Evolutionary conservation across 1,140 invertebrate species (phyloP).

Genomic region (Nymphalis io): DNA sequence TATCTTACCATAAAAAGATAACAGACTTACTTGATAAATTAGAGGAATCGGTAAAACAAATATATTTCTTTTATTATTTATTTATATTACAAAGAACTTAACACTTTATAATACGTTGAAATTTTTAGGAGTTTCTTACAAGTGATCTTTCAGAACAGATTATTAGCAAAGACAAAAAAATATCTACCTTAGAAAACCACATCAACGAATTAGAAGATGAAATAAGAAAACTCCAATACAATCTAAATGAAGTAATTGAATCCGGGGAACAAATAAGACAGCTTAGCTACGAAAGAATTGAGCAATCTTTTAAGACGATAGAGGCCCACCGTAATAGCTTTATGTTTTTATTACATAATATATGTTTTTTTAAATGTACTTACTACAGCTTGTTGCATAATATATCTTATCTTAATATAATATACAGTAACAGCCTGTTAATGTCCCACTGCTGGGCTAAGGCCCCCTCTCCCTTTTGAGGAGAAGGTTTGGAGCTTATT

Average conservation of each 20-base stretch:
- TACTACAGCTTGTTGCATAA: too few species aligned
- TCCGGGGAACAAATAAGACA: conserved; percentile 59
- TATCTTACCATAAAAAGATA: conserved; percentile 49
- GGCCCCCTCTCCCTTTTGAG: too few species aligned
- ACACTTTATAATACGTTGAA: conserved; percentile 2
- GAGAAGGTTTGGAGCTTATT: too few species aligned
- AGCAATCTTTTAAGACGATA: conserved; percentile 56
- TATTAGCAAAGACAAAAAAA: conserved; percentile 56
- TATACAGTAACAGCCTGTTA: too few species aligned
- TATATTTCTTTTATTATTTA: neutral
- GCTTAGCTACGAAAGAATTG: conserved; percentile 55
- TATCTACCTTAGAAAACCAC: conserved; percentile 66
- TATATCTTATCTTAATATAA: too few species aligned
- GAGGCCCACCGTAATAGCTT: conserved; percentile 63
- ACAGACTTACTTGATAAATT: conserved; percentile 57
- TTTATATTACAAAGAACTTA: neutral
- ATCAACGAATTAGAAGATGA: conserved; percentile 68
- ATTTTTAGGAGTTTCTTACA: conserved; percentile 60
- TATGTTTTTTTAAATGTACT: too few species aligned
- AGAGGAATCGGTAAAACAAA: conserved; percentile 55
- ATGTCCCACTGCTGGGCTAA: too few species aligned
- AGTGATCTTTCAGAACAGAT: conserved; percentile 55
- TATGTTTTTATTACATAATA: neutral
- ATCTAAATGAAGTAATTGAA: conserved; percentile 52
- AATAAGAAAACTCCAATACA: conserved; percentile 52